Conservation (phyloP, 2,797 vertebrate genomes). For the Macropus fuliginosus region DNA sequence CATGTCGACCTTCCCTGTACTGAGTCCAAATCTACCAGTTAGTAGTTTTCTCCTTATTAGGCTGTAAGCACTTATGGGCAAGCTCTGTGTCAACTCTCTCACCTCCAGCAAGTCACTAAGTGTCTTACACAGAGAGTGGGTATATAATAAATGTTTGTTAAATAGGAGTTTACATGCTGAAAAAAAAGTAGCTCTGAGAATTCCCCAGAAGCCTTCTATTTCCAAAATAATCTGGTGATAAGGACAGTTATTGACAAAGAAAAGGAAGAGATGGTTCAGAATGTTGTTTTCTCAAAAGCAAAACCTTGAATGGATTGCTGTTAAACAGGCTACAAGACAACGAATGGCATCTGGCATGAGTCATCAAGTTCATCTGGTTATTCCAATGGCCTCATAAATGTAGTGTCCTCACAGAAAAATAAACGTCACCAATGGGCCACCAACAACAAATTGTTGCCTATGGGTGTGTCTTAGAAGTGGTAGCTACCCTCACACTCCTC, state of each 20-base stretch:
- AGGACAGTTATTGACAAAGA: background rate
- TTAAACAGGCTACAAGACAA: background rate
- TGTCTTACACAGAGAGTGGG: background rate
- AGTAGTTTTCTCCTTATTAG: background rate
- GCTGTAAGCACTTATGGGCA: background rate
- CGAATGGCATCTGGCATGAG: background rate
- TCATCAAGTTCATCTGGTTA: background rate
- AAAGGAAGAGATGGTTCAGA: constrained; percentile 14
- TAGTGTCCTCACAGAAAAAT: background rate
- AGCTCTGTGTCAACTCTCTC: background rate
- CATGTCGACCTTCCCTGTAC: background rate
- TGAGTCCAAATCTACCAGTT: background rate
- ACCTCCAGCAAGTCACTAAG: background rate
- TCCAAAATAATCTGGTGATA: constrained; percentile 29
- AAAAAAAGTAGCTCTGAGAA: constrained; percentile 53
- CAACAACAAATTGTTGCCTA: background rate
- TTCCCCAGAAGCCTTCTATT: constrained; percentile 29
- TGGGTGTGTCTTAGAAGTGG: background rate
- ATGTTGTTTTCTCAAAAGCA: constrained; percentile 12
- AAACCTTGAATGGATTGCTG: background rate
- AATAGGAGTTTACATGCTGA: constrained; percentile 32
- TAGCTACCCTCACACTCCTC: background rate
- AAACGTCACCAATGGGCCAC: background rate
- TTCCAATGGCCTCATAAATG: constrained; percentile 9
- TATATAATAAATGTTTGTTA: background rate